These are phyloP conservation scores for Peromyscus melanophrys DNA, from an alignment of 2,797 vertebrate genomes.

Conservation along the genomic window DNA sequence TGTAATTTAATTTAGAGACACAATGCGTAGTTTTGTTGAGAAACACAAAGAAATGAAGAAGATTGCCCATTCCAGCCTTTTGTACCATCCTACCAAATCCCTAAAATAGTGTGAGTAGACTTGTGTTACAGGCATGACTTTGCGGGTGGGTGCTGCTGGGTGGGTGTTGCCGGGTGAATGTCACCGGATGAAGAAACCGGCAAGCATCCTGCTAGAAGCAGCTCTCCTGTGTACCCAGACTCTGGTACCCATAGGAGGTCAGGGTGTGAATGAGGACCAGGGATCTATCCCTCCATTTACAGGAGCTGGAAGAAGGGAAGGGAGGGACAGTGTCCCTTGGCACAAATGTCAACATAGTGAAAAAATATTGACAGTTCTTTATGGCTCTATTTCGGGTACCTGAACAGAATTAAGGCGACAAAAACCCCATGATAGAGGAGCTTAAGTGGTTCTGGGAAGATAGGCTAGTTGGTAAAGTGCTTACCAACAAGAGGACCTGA, in stretches of 20 bases:
- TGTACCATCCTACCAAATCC: background rate
- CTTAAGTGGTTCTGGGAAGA: background rate
- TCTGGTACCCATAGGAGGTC: background rate
- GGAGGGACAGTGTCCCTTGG: background rate
- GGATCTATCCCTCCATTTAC: background rate
- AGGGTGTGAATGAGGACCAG: background rate
- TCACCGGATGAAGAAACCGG: background rate
- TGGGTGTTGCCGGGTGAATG: background rate
- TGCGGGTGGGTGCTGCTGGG: background rate
- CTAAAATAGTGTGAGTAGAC: background rate
- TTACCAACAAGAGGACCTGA: background rate
- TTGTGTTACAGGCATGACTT: background rate
- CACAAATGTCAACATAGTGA: background rate
- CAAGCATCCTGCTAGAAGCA: background rate
- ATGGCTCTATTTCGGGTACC: background rate
- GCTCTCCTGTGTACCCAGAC: background rate
- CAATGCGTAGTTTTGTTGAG: conserved; percentile 26
- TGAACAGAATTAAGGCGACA: background rate
- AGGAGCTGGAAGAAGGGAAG: background rate
- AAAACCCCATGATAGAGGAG: background rate
- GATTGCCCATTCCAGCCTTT: background rate
- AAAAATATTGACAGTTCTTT: background rate
- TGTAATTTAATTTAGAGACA: conserved; percentile 33
- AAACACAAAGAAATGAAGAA: background rate
- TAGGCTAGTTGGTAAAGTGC: background rate